Conservation (phyloP, 2,797 vertebrate species). For the Hyperoplus lanceolatus region DNA sequence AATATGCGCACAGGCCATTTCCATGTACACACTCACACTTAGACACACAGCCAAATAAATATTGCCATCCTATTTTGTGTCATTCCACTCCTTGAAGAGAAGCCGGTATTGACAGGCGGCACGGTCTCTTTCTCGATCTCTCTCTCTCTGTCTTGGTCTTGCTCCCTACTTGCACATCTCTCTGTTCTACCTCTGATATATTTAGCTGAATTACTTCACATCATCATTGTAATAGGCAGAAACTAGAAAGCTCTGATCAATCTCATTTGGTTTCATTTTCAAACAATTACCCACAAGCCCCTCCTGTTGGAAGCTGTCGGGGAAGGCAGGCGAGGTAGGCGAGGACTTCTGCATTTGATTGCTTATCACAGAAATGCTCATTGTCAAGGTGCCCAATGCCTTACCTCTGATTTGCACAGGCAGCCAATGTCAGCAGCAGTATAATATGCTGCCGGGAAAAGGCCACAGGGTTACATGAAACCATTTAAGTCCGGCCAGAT, state of each 20-base stretch:
- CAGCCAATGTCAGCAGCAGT: slow-evolving; percentile 44
- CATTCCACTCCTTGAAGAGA: slow-evolving; percentile 65
- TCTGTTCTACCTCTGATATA: slow-evolving; percentile 43
- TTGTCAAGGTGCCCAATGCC: not conserved
- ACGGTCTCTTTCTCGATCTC: slow-evolving; percentile 55
- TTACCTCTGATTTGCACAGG: slow-evolving; percentile 55
- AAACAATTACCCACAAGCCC: slow-evolving; percentile 44
- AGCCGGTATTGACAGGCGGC: slow-evolving; percentile 66
- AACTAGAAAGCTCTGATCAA: slow-evolving; percentile 50
- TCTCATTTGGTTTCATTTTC: slow-evolving; percentile 61
- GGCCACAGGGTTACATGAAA: slow-evolving; percentile 62
- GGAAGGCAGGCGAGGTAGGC: not conserved
- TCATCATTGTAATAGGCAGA: slow-evolving; percentile 44
- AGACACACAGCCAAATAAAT: slow-evolving; percentile 58
- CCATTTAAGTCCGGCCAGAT: slow-evolving; percentile 64
- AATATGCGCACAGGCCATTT: slow-evolving; percentile 40
- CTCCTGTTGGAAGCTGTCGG: not conserved
- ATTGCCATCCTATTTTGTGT: slow-evolving; percentile 68
- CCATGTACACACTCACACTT: not conserved
- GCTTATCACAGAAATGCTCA: slow-evolving; percentile 41
- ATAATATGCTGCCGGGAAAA: slow-evolving; percentile 49
- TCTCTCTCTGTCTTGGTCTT: slow-evolving; percentile 15
- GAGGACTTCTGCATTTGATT: slow-evolving; percentile 37
- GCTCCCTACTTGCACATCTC: slow-evolving; percentile 21
- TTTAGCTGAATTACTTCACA: slow-evolving; percentile 51